Evolutionary conservation across 2,888 invertebrate genomes (phyloP).

Genomic region (Microctonus hyperodae): DNA sequence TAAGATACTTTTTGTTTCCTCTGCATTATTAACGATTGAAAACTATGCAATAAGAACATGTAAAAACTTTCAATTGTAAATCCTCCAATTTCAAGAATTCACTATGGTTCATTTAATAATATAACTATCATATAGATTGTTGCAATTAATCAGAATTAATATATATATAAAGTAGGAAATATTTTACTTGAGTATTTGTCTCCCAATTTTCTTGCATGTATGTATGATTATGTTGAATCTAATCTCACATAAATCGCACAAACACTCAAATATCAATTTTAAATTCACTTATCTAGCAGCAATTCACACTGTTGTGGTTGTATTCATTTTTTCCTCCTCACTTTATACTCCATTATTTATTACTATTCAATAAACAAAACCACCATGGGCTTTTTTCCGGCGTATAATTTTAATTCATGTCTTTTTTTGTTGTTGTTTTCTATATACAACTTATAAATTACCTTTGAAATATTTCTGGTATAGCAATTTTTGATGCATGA

Average conservation of each 20-base stretch:
- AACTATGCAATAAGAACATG: conserved; percentile 39
- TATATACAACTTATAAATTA: conserved; percentile 59
- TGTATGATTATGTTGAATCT: not conserved
- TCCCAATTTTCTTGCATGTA: conserved; percentile 44
- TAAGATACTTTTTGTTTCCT: conserved; percentile 36
- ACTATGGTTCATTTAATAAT: conserved; percentile 40
- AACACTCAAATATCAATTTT: conserved; percentile 39
- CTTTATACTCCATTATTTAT: conserved; percentile 2
- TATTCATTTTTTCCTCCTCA: not conserved
- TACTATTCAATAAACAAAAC: not conserved
- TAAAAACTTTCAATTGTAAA: conserved; percentile 58
- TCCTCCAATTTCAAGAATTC: conserved; percentile 43
- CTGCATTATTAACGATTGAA: conserved; percentile 18
- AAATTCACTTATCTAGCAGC: conserved; percentile 22
- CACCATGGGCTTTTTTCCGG: not conserved
- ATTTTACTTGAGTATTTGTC: conserved; percentile 56
- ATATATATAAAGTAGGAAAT: conserved; percentile 60
- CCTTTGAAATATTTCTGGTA: conserved; percentile 46
- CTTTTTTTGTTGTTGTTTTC: conserved; percentile 18
- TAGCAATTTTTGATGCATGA: conserved; percentile 38
- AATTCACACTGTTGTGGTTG: conserved; percentile 38
- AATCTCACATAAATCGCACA: conserved; percentile 38
- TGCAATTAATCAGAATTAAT: conserved; percentile 51
- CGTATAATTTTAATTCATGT: not conserved
- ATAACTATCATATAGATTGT: conserved; percentile 45